These are phyloP conservation scores for Elgaria multicarinata DNA, from an alignment of 2,113 vertebrate species.

Conservation along the genomic window DNA sequence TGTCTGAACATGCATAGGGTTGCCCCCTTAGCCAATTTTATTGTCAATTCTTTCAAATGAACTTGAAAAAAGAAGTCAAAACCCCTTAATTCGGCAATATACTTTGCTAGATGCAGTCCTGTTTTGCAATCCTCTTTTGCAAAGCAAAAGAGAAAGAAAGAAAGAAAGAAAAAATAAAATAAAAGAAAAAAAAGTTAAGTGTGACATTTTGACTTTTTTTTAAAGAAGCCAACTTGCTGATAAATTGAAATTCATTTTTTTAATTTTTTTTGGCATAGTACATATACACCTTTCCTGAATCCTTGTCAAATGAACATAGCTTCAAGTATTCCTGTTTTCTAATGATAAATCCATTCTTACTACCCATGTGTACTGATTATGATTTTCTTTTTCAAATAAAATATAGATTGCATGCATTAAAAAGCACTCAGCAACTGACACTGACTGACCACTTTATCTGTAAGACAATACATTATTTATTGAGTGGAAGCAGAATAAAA, in stretches of 20 bases:
- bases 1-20: too few species aligned
- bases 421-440: conserved; percentile 7
- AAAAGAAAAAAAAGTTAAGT: conserved; percentile 10
- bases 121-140: too few species aligned
- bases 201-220: background rate
- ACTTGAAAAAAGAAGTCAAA: background rate
- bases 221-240: background rate
- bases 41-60: background rate
- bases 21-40: background rate
- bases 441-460: background rate
- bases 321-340: background rate
- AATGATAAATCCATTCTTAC: background rate
- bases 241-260: background rate
- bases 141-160: too few species aligned
- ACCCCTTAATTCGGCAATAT: background rate
- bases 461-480: conserved; percentile 10
- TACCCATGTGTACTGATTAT: background rate
- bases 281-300: background rate
- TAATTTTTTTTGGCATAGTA: background rate
- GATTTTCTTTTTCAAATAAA: conserved; percentile 10
- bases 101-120: background rate
- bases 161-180: too few species aligned
- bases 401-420: conserved; percentile 11
- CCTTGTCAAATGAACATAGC: conserved; percentile 3
- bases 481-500: background rate